These are phyloP conservation scores for Sphaerophoria taeniata DNA, from an alignment of 2,888 invertebrate species.

Conservation along the genomic window DNA sequence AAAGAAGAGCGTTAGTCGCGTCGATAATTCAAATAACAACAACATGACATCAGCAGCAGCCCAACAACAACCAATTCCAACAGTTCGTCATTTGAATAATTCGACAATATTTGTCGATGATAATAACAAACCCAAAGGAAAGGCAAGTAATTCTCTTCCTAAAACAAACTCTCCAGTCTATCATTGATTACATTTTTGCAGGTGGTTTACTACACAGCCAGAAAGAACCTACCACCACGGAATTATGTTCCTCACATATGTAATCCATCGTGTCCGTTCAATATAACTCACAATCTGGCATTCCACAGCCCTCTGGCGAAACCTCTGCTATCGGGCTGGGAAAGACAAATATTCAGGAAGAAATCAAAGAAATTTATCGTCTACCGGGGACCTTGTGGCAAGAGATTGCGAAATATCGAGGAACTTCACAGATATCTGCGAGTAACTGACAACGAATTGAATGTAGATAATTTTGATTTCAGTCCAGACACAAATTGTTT, in stretches of 20 bases:
- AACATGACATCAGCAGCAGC: neutral
- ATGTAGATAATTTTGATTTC: constrained; percentile 96
- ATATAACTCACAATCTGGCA: constrained; percentile 84
- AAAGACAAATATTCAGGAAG: constrained; percentile 85
- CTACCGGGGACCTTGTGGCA: constrained; percentile 93
- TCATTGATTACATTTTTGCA: constrained; percentile 73
- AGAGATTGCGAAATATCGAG: constrained; percentile 88
- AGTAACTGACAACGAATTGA: constrained; percentile 87
- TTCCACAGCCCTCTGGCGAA: constrained; percentile 92
- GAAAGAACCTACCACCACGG: constrained; percentile 85
- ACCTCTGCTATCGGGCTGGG: constrained; percentile 94
- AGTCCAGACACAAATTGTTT: constrained; percentile 91
- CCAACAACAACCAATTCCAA: constrained; percentile 76
- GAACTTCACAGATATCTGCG: constrained; percentile 91
- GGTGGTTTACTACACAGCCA: constrained; percentile 89
- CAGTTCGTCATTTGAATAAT: constrained; percentile 82
- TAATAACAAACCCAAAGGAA: constrained; percentile 81
- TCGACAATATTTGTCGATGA: constrained; percentile 82
- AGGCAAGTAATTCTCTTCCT: constrained; percentile 69
- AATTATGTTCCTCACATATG: constrained; percentile 88
- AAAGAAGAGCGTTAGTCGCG: constrained; percentile 88
- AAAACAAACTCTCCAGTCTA: neutral
- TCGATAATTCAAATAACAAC: constrained; percentile 74
- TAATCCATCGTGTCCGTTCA: constrained; percentile 84
- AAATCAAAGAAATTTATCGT: constrained; percentile 85